Percentiles rank a stretch among this genome's conserved stretches.
Evolutionary conservation across 2,888 invertebrate genomes (phyloP).

Genomic region (Sturmia bella): DNA sequence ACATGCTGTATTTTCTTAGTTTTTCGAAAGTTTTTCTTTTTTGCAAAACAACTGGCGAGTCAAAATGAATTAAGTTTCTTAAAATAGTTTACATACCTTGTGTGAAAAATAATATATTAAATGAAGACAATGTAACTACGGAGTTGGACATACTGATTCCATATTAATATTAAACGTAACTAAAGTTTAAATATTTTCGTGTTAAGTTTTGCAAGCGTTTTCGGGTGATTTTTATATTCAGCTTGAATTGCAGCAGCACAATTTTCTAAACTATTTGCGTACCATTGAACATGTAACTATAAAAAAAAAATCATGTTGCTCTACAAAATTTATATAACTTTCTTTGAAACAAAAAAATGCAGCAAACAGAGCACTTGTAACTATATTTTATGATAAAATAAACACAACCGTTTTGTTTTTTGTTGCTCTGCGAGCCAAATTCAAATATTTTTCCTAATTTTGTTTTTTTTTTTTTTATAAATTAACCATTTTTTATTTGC

Average conservation of each 20-base stretch:
- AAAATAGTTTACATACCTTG: constrained; percentile 78
- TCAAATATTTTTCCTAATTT: constrained; percentile 10
- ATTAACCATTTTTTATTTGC: constrained; percentile 8
- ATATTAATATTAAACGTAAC: constrained; percentile 77
- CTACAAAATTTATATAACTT: constrained; percentile 54
- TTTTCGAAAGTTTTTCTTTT: constrained; percentile 10
- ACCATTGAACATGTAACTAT: constrained; percentile 6
- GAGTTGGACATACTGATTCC: constrained; percentile 82
- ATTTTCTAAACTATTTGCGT: neutral
- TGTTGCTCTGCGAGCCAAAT: constrained; percentile 23
- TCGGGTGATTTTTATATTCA: neutral
- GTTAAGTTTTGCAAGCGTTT: neutral
- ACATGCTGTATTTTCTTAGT: constrained; percentile 28
- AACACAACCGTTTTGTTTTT: constrained; percentile 59
- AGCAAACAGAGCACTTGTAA: neutral
- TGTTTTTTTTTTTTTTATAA: constrained; percentile 5
- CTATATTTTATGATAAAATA: constrained; percentile 18
- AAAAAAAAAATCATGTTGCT: constrained; percentile 36
- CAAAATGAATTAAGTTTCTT: constrained; percentile 22
- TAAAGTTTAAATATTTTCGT: constrained; percentile 50
- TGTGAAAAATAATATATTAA: constrained; percentile 82
- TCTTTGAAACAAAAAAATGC: constrained; percentile 11
- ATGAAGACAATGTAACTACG: constrained; percentile 82
- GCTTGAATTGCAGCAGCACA: constrained; percentile 2
- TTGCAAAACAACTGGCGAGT: neutral